phyloP scores from a whole-genome alignment of 2,888 invertebrate genomes.

The Spilarctia lutea region DNA sequence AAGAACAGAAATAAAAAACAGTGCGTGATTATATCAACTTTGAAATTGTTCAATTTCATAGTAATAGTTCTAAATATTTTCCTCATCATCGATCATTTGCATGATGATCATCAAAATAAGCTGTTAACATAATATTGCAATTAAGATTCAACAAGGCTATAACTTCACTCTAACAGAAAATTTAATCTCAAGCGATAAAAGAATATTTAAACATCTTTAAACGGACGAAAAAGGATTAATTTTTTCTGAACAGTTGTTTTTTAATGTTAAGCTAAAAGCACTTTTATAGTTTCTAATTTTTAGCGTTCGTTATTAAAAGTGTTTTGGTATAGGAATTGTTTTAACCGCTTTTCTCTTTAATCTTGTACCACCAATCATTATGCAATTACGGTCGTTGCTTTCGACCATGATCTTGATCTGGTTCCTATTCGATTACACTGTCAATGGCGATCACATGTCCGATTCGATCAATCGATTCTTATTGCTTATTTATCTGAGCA shows the following conservation, averaged over 20 bases:
- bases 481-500: slow-evolving; percentile 47
- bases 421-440: slow-evolving; percentile 67
- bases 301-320: background rate
- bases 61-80: too few species aligned
- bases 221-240: background rate
- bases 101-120: too few species aligned
- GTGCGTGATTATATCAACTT: background rate
- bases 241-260: background rate
- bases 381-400: slow-evolving; percentile 57
- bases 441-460: slow-evolving; percentile 57
- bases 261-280: too few species aligned
- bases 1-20: background rate
- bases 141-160: too few species aligned
- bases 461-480: slow-evolving; percentile 54
- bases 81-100: too few species aligned
- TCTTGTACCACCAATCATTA: slow-evolving; percentile 48
- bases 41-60: too few species aligned
- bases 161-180: too few species aligned
- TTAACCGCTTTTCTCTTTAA: slow-evolving; percentile 34
- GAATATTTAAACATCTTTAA: too few species aligned
- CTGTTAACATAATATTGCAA: too few species aligned
- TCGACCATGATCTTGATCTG: slow-evolving; percentile 77
- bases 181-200: background rate
- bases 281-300: background rate
- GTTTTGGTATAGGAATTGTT: background rate